Evolutionary conservation across 2,797 vertebrate genomes (phyloP).

Genomic region (Phrynocephalus vlangalii): DNA sequence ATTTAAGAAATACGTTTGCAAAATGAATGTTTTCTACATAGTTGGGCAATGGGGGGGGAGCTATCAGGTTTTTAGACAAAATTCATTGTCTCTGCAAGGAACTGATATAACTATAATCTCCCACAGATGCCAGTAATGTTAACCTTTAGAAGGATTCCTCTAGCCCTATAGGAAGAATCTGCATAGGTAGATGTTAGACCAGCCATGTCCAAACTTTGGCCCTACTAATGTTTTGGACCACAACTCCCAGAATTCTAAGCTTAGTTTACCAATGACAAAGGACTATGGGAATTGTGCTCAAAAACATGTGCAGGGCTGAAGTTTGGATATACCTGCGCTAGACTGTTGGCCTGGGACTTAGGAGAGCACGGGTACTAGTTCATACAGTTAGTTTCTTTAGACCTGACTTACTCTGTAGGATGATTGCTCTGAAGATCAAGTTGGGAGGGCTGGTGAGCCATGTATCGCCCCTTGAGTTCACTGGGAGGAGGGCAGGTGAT

Average conservation of each 20-base stretch:
- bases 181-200: not conserved
- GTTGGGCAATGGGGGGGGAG: not conserved
- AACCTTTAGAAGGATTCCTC: not conserved
- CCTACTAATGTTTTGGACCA: too few species aligned
- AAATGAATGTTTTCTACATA: not conserved
- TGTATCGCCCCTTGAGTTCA: not conserved
- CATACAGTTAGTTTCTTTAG: not conserved
- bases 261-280: too few species aligned
- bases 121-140: not conserved
- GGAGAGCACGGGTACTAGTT: not conserved
- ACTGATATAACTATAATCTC: not conserved
- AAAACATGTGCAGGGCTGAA: too few species aligned
- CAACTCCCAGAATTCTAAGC: too few species aligned
- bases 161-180: not conserved
- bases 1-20: not conserved
- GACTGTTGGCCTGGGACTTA: not conserved
- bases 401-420: not conserved
- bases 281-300: too few species aligned
- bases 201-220: too few species aligned
- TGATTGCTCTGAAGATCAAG: not conserved
- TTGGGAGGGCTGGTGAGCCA: not conserved
- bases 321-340: not conserved
- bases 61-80: not conserved
- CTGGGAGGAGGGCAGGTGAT: not conserved
- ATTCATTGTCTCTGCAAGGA: not conserved